Evolutionary conservation across 2,888 invertebrate genomes (phyloP).

Genomic region (Hypsopygia costalis): DNA sequence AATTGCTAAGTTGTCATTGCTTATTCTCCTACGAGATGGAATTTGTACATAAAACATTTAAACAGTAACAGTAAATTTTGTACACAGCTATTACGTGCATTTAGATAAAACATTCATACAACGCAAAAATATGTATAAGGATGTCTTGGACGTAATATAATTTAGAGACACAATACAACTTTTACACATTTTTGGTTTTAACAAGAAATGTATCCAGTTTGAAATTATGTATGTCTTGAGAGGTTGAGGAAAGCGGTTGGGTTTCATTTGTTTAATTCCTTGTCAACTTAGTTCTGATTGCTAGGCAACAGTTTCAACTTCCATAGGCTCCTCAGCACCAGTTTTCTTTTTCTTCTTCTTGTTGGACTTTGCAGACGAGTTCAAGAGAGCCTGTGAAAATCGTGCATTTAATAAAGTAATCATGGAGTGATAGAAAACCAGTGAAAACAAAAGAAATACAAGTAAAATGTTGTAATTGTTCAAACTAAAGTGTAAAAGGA

Average conservation of each 20-base stretch:
- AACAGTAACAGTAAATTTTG: not conserved
- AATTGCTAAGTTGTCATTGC: not conserved
- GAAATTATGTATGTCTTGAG: slow-evolving; percentile 19
- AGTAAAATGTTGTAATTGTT: slow-evolving; percentile 61
- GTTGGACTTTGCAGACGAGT: slow-evolving; percentile 89
- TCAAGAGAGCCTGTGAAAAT: slow-evolving; percentile 83
- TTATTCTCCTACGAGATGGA: not conserved
- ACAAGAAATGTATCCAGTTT: slow-evolving; percentile 15
- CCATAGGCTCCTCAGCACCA: slow-evolving; percentile 81
- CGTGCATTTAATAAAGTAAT: slow-evolving; percentile 22
- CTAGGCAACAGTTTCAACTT: slow-evolving; percentile 80
- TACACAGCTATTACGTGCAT: not conserved
- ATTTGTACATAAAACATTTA: not conserved
- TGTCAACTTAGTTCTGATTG: slow-evolving; percentile 25
- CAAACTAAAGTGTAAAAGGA: slow-evolving; percentile 50
- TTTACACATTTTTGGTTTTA: slow-evolving; percentile 8
- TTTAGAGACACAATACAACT: not conserved
- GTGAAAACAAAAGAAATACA: no score
- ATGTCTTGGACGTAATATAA: no score
- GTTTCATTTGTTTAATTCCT: slow-evolving; percentile 27
- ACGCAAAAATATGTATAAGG: no score
- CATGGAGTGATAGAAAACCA: slow-evolving; percentile 12
- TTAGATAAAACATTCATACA: no score
- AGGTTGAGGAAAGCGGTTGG: slow-evolving; percentile 35
- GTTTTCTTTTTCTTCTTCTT: slow-evolving; percentile 96